Base-by-base conservation (phyloP, 2,113 vertebrate genomes). In the Sula dactylatra region DNA sequence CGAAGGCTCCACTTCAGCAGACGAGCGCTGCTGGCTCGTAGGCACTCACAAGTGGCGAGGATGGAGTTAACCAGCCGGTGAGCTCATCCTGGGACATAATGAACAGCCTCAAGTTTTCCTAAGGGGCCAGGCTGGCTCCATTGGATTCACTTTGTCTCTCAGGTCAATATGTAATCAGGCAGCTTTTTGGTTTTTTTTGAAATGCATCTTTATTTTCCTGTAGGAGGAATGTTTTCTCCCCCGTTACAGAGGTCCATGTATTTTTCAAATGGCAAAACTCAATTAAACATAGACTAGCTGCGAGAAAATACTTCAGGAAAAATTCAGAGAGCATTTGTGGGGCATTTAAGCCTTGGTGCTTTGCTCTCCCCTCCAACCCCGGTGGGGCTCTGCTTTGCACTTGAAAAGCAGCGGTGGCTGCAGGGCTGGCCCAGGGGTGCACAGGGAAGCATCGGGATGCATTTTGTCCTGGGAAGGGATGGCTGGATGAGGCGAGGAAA, bases 81-180 rank as follows among this genome's bases (percentile, higher is more conserved):
- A 94, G 85, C 92, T 95, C 93, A 95, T 94, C 73, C 59, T 16
- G n/a, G 77, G 82, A 25, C 77, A 74, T 62, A 81, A 96, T 16
- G 71, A 94, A 20, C 92, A 49, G 95, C 88, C 89, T 94, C 74
- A 26, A 62, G 92, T 90, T 93, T 42, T 97, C 95, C 96, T 88
- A 7, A 89, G 97, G 94, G 96, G 31, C 87, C 58, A 31, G 54
- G 42, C 81, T 93, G 95, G 96, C 97, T 97, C 96, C 91, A 85
- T 11, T 13, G 13, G 74, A 87, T 88, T 47, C 93, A 74, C 86
- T 96, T 58, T 86, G 82, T 95, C 88, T 97, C 86, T n/a, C 74
- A 55, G 88, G 97, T 97, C 96, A 96, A 92, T 97, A 88, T 38
- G 40, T 77, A 93, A 95, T 78, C 91, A 91, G 66, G 82, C 64